These are phyloP conservation scores for Tachina grossa DNA, from an alignment of 2,888 invertebrate species.

Conservation along the genomic window DNA sequence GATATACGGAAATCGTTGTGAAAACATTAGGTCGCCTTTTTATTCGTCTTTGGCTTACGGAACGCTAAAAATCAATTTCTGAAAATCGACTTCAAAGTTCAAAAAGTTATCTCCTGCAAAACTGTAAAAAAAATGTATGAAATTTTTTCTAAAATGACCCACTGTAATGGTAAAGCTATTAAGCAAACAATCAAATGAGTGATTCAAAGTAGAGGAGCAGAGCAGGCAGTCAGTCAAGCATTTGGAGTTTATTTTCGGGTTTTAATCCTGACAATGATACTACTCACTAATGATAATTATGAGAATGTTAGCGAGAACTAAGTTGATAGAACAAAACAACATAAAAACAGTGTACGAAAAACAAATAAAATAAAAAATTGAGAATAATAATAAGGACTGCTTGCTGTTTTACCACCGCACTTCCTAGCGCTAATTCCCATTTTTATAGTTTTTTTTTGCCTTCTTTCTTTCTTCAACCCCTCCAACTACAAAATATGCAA, in stretches of 20 bases:
- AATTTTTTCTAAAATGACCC: not conserved
- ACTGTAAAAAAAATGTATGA: too few species aligned
- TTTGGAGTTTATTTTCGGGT: constrained; percentile 51
- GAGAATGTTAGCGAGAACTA: constrained; percentile 53
- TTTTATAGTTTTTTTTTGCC: constrained; percentile 72
- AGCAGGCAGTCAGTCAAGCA: not conserved
- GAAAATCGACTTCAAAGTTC: too few species aligned
- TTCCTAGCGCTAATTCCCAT: constrained; percentile 64
- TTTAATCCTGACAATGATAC: constrained; percentile 73
- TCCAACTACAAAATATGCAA: constrained; percentile 42
- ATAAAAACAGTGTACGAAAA: not conserved
- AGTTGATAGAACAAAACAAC: constrained; percentile 32
- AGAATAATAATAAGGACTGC: constrained; percentile 60
- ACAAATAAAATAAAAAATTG: not conserved
- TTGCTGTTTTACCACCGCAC: constrained; percentile 73
- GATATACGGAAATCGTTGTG: too few species aligned
- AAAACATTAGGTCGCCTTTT: too few species aligned
- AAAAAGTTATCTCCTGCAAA: too few species aligned
- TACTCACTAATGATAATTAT: constrained; percentile 69
- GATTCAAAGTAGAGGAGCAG: not conserved
- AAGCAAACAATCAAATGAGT: not conserved
- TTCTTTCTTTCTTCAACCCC: constrained; percentile 39
- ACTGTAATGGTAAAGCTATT: constrained; percentile 1
- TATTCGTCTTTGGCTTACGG: too few species aligned
- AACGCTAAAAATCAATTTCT: too few species aligned